Conservation (phyloP, 2,113 vertebrate genomes). For the Fukomys damarensis region DNA sequence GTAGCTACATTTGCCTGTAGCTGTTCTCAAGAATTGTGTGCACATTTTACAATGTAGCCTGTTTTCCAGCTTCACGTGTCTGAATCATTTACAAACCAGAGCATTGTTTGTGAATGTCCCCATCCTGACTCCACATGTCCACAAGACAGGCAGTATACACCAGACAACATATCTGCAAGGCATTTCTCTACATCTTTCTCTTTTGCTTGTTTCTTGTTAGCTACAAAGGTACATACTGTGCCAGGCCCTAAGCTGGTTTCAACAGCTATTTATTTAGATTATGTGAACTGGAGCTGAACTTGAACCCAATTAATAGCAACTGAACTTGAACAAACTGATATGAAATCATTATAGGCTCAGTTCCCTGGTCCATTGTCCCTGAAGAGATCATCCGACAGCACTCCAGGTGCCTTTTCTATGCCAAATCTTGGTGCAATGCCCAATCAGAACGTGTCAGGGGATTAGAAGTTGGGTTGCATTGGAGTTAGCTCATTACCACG, state of each 20-base stretch:
- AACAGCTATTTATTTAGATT: constrained; percentile 84
- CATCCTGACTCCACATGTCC: background rate
- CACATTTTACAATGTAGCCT: background rate
- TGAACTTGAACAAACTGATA: constrained; percentile 85
- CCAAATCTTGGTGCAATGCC: constrained; percentile 80
- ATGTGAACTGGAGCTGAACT: constrained; percentile 84
- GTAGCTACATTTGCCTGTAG: background rate
- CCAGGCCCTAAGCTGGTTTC: constrained; percentile 79
- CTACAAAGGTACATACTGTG: constrained; percentile 76
- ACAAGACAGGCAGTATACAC: background rate
- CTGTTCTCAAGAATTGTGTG: background rate
- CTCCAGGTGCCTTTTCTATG: constrained; percentile 84
- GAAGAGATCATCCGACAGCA: constrained; percentile 82
- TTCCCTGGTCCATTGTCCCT: constrained; percentile 83
- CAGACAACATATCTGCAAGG: constrained; percentile 45
- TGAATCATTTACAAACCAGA: background rate
- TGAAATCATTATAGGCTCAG: constrained; percentile 84
- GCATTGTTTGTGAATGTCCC: background rate
- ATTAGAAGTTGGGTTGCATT: constrained; percentile 80
- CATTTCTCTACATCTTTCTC: constrained; percentile 42
- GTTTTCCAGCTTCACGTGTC: background rate
- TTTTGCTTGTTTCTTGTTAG: constrained; percentile 73
- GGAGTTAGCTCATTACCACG: constrained; percentile 83
- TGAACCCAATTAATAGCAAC: constrained; percentile 85
- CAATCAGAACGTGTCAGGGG: constrained; percentile 78